Percentiles rank a stretch among this genome's conserved stretches.
These are phyloP conservation scores for Mycteria americana DNA, from an alignment of 2,797 vertebrate genomes.

Conservation along the genomic window DNA sequence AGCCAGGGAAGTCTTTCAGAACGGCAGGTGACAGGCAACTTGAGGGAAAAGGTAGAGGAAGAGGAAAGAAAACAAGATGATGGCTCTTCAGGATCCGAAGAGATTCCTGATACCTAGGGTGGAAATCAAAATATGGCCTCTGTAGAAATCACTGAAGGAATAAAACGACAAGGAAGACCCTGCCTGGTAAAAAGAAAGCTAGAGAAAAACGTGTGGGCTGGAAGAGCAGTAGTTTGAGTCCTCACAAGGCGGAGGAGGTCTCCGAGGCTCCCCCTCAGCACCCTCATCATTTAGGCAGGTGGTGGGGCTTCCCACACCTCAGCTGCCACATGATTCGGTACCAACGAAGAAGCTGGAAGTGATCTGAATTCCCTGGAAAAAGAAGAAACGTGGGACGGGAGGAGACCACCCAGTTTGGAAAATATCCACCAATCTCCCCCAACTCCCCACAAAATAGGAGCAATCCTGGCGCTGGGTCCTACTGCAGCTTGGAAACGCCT, in stretches of 20 bases:
- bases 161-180: neutral
- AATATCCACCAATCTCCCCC: neutral
- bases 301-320: neutral
- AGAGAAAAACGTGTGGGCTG: neutral
- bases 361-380: neutral
- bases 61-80: neutral
- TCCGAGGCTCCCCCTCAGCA: neutral
- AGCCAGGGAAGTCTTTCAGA: neutral
- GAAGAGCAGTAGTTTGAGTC: neutral
- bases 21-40: neutral
- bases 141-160: neutral
- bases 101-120: neutral
- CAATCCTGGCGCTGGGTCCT: neutral
- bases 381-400: neutral
- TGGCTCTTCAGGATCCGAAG: neutral
- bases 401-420: neutral
- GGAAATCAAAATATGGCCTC: neutral
- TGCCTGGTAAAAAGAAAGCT: neutral
- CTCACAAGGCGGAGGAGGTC: neutral
- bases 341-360: neutral
- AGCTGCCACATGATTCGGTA: neutral
- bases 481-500: neutral
- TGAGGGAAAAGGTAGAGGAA: neutral
- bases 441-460: rapidly evolving
- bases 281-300: neutral